A percentile compares a stretch with the other conserved stretches of the same genome.
These are phyloP conservation scores for Antigone vipio DNA, from an alignment of 2,113 vertebrate species.

Conservation along the genomic window DNA sequence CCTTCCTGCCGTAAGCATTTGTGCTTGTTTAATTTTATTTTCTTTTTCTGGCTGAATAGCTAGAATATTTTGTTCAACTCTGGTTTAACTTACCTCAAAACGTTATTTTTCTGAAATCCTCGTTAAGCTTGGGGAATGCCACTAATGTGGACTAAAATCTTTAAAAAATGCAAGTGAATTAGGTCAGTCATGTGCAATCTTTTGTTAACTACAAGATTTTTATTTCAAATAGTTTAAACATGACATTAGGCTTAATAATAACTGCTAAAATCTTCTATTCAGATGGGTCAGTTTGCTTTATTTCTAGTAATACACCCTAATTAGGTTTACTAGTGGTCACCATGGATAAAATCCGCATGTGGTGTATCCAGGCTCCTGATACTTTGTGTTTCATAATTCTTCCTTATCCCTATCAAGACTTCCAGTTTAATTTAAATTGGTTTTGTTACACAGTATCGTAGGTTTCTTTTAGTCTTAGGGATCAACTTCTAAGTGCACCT, in stretches of 20 bases:
- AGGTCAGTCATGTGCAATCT: slow-evolving; percentile 37
- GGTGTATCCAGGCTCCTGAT: not conserved
- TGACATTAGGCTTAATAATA: slow-evolving; percentile 1
- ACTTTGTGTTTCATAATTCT: slow-evolving; percentile 18
- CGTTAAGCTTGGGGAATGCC: slow-evolving; percentile 34
- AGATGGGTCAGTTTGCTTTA: slow-evolving; percentile 11
- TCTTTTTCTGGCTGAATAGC: slow-evolving; percentile 2
- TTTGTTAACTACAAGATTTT: slow-evolving; percentile 30
- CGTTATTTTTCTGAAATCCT: slow-evolving; percentile 30
- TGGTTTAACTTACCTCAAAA: not conserved
- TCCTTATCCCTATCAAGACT: not conserved
- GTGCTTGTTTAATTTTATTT: slow-evolving; percentile 8
- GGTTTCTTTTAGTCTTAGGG: not conserved
- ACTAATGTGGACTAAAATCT: slow-evolving; percentile 37
- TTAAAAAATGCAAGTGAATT: slow-evolving; percentile 38
- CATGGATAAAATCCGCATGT: slow-evolving; percentile 33
- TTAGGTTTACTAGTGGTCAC: slow-evolving; percentile 35
- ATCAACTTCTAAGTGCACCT: not conserved
- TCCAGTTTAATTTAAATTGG: slow-evolving; percentile 11
- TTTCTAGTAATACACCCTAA: slow-evolving; percentile 40
- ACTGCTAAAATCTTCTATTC: not conserved
- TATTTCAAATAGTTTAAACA: slow-evolving; percentile 41
- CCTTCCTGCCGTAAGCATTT: not conserved
- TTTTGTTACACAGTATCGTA: not conserved
- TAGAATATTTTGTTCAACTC: slow-evolving; percentile 32